Conservation (phyloP, 2,888 invertebrate genomes). For the Tridacna crocea region DNA sequence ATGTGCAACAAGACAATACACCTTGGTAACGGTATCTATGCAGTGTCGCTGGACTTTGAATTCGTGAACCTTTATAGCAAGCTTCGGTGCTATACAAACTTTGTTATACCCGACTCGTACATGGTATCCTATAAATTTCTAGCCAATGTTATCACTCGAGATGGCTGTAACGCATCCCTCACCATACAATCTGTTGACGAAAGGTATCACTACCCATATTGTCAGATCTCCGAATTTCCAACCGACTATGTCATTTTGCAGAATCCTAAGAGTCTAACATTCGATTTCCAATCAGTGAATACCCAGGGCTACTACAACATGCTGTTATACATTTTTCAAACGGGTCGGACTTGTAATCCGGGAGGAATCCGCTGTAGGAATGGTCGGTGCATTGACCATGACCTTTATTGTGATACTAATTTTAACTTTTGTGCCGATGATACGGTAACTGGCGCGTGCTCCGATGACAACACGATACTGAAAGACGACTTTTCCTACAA, state of each 20-base stretch:
- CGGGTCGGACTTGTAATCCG: background rate
- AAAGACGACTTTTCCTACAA: background rate
- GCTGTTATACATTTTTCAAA: constrained; percentile 3
- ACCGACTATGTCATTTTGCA: background rate
- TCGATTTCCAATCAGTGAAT: background rate
- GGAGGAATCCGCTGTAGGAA: background rate
- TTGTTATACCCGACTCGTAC: background rate
- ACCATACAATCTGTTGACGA: background rate
- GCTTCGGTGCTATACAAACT: background rate
- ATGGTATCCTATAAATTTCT: background rate
- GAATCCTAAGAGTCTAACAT: background rate
- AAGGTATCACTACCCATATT: background rate
- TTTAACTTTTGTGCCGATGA: constrained; percentile 9
- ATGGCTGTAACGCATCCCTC: background rate
- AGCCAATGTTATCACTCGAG: too few species aligned
- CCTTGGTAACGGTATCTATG: background rate
- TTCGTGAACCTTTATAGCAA: background rate
- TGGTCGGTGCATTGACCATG: constrained; percentile 15
- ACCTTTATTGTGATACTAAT: background rate
- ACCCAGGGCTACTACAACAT: background rate
- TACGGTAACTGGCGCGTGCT: background rate
- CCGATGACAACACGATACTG: background rate
- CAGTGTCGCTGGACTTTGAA: background rate
- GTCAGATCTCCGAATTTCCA: background rate
- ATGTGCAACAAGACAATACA: background rate